These are phyloP conservation scores for Craniophora ligustri DNA, from an alignment of 2,888 invertebrate genomes.

Conservation along the genomic window DNA sequence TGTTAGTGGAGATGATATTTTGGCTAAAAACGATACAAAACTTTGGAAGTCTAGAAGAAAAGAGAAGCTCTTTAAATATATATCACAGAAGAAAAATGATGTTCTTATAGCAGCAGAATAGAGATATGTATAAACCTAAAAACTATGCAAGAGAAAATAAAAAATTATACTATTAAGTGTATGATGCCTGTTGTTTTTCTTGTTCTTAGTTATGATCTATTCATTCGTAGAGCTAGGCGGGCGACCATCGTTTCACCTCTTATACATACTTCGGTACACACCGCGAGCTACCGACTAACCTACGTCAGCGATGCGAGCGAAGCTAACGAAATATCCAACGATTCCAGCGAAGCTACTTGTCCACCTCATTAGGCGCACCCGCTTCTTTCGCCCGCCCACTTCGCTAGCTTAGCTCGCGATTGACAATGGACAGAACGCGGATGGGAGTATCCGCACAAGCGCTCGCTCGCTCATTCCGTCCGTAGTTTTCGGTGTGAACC, in stretches of 20 bases:
- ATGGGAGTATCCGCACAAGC: too few relatives aligned
- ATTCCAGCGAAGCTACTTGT: not conserved
- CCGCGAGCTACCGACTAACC: not conserved
- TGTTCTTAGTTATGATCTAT: too few relatives aligned
- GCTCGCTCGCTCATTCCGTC: too few relatives aligned
- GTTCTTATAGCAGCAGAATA: constrained; percentile 56
- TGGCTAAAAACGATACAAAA: constrained; percentile 84
- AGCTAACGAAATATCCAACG: not conserved
- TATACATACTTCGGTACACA: not conserved
- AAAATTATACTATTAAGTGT: not conserved
- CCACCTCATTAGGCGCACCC: too few relatives aligned
- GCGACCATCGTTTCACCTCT: not conserved
- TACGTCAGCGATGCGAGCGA: not conserved
- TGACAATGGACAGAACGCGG: too few relatives aligned
- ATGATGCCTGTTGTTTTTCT: too few relatives aligned
- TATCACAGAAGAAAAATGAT: constrained; percentile 72
- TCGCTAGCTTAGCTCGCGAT: too few relatives aligned
- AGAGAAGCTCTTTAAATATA: constrained; percentile 85
- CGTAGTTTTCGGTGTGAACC: too few relatives aligned
- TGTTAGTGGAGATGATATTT: constrained; percentile 80
- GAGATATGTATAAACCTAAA: not conserved
- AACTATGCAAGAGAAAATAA: not conserved
- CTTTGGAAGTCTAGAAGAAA: constrained; percentile 87
- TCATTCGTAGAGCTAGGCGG: constrained; percentile 31
- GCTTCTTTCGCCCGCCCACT: too few relatives aligned